phyloP scores from a whole-genome alignment of 2,797 vertebrate genomes.

The Vultur gryphus region DNA sequence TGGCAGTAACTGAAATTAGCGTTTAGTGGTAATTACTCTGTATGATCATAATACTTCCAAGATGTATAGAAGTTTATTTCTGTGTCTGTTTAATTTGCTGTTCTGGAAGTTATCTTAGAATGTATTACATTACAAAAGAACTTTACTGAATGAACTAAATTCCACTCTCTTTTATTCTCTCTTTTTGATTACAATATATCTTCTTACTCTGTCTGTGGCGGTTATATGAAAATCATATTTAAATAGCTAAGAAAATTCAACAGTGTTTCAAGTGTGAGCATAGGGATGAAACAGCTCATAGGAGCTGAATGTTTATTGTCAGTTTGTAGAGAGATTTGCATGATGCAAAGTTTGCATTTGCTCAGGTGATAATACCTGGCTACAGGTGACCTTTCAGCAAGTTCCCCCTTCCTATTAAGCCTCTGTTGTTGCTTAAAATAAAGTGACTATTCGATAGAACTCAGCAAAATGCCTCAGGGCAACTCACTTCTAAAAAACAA shows the following conservation, averaged over 20 bases:
- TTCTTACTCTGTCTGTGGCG: background rate
- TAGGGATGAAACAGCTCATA: background rate
- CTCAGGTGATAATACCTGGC: background rate
- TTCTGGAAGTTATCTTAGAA: background rate
- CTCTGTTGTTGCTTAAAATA: slow-evolving; percentile 64
- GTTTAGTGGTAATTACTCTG: background rate
- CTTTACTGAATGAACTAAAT: background rate
- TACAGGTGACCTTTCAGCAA: slow-evolving; percentile 50
- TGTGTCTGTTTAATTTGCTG: background rate
- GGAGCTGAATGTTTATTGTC: background rate
- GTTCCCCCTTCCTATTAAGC: slow-evolving; percentile 37
- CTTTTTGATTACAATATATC: background rate
- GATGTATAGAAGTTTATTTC: background rate
- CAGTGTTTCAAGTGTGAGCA: background rate
- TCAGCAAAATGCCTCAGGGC: slow-evolving; percentile 35
- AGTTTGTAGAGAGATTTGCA: background rate
- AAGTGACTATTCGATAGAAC: slow-evolving; percentile 45
- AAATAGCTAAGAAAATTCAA: background rate
- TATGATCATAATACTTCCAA: background rate
- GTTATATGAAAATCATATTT: background rate
- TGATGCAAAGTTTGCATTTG: background rate
- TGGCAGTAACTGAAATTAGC: background rate
- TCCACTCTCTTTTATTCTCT: background rate
- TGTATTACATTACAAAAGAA: background rate
- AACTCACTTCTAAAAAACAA: slow-evolving; percentile 62